phyloP scores from a whole-genome alignment of 2,888 invertebrate species.

The Orthonychiurus folsomi region DNA sequence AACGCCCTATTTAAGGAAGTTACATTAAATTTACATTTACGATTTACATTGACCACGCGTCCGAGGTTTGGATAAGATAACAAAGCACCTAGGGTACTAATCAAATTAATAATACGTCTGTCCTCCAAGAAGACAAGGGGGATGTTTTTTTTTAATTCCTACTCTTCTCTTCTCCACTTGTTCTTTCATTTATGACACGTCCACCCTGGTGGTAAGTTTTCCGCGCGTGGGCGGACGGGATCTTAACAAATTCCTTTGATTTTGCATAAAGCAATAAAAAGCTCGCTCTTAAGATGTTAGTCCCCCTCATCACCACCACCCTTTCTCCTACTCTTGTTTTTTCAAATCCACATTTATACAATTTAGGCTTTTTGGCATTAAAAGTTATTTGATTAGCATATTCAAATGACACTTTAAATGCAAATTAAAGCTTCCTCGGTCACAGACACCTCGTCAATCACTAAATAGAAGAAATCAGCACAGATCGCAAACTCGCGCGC shows the following conservation, averaged over 20 bases:
- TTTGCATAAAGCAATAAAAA: background rate
- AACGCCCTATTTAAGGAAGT: background rate
- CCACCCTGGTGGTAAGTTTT: background rate
- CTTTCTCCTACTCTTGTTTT: too few species aligned
- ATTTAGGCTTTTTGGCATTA: too few species aligned
- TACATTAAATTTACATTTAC: constrained; percentile 1
- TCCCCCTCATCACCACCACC: too few species aligned
- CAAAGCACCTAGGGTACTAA: background rate
- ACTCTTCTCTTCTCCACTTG: background rate
- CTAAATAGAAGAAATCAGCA: too few species aligned
- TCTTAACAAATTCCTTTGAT: background rate
- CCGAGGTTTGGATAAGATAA: background rate
- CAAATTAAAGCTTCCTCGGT: too few species aligned
- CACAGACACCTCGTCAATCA: too few species aligned
- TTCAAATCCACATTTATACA: too few species aligned
- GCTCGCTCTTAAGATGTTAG: too few species aligned
- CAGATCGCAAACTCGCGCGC: too few species aligned
- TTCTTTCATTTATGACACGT: background rate
- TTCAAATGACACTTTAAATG: too few species aligned
- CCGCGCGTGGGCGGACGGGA: background rate
- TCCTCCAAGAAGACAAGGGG: too few species aligned
- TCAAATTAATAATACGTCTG: background rate
- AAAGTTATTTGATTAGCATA: too few species aligned
- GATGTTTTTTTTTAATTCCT: background rate
- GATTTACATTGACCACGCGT: background rate